Conservation (phyloP, 2,797 vertebrate genomes). For the Semotilus atromaculatus region DNA sequence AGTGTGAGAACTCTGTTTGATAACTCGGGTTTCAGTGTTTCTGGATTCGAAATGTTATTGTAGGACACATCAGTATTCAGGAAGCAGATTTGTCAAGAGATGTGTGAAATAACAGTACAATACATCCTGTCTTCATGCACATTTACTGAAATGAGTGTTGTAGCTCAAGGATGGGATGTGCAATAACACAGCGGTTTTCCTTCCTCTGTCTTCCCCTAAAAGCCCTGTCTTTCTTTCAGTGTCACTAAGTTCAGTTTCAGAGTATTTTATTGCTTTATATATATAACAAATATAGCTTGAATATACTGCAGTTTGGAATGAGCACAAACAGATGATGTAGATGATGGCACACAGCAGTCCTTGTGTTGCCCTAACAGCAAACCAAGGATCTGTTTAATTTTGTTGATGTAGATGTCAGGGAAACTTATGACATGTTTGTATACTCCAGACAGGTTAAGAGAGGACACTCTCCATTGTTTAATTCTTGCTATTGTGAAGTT, state of each 20-base stretch:
- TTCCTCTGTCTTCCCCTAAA: constrained; percentile 3
- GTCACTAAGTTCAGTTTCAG: neutral
- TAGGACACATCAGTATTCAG: neutral
- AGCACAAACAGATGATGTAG: neutral
- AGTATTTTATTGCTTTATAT: neutral
- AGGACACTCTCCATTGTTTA: neutral
- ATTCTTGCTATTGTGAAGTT: constrained; percentile 9
- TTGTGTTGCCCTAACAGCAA: constrained; percentile 1
- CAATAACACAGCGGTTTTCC: neutral
- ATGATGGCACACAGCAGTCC: neutral
- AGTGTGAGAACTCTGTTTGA: neutral
- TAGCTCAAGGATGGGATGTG: neutral
- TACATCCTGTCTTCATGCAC: neutral
- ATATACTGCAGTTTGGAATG: neutral
- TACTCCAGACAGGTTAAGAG: neutral
- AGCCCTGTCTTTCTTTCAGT: neutral
- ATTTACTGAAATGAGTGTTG: neutral
- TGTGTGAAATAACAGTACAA: neutral
- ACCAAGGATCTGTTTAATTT: neutral
- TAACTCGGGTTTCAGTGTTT: neutral
- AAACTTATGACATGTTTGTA: constrained; percentile 10
- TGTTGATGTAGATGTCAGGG: constrained; percentile 6
- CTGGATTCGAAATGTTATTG: neutral
- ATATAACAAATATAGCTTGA: neutral
- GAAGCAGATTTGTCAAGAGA: constrained; percentile 21